Evolutionary conservation across 2,888 invertebrate genomes (phyloP).

Genomic region (Glomeris marginata): DNA sequence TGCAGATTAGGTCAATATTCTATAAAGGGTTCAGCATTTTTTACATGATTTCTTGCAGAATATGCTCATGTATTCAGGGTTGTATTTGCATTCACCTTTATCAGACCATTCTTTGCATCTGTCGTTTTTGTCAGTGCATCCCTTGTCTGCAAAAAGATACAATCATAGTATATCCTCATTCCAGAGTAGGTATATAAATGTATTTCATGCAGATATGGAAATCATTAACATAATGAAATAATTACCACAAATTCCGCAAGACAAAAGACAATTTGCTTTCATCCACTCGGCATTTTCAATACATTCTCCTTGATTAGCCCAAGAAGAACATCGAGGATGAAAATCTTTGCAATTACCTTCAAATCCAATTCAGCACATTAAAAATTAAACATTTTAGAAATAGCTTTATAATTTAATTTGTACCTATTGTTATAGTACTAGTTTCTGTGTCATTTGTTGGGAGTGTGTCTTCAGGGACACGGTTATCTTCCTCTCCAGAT

Average conservation of each 20-base stretch:
- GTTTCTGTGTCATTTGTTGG: neutral
- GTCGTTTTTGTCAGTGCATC: conserved; percentile 20
- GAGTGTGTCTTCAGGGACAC: neutral
- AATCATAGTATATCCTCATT: too few species aligned
- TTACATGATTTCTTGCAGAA: conserved; percentile 21
- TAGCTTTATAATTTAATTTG: too few species aligned
- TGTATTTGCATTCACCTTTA: conserved; percentile 21
- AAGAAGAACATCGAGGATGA: conserved; percentile 22
- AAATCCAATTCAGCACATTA: too few species aligned
- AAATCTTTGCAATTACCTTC: conserved; percentile 19
- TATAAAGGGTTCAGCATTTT: conserved; percentile 19
- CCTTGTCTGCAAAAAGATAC: conserved; percentile 10
- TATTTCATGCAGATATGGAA: too few species aligned
- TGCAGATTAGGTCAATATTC: too few species aligned
- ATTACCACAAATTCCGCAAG: conserved; percentile 21
- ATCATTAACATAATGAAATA: too few species aligned
- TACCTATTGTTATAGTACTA: too few species aligned
- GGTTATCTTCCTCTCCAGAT: neutral
- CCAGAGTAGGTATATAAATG: neutral
- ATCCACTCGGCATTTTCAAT: conserved; percentile 25
- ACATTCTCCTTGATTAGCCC: conserved; percentile 24
- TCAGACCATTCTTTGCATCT: conserved; percentile 22
- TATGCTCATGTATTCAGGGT: conserved; percentile 23
- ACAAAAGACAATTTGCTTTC: conserved; percentile 23
- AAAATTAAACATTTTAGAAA: too few species aligned